phyloP scores from a whole-genome alignment of 2,113 vertebrate genomes.

The Nibea albiflora region DNA sequence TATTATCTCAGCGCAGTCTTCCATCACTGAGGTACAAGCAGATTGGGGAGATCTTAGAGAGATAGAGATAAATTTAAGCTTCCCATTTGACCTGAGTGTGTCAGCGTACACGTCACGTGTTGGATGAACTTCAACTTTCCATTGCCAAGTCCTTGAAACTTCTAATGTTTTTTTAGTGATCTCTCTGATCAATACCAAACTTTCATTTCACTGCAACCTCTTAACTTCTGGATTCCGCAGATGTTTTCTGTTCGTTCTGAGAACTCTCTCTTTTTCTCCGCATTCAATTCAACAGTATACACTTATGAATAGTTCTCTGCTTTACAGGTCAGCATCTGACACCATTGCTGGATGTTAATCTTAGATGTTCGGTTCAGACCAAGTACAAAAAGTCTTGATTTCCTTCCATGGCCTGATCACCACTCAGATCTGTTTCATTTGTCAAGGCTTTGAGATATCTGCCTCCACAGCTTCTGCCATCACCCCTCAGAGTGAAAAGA shows the following conservation, averaged over 20 bases:
- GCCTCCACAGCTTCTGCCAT: neutral
- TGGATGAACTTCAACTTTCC: constrained; percentile 48
- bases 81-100: constrained; percentile 14
- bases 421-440: constrained; percentile 9
- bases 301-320: neutral
- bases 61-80: constrained; percentile 30
- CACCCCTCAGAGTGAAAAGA: neutral
- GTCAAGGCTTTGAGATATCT: neutral
- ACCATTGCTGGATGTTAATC: neutral
- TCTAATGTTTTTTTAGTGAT: constrained; percentile 31
- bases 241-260: constrained; percentile 32
- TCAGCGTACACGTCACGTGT: neutral
- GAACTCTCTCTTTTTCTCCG: constrained; percentile 22
- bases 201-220: constrained; percentile 21
- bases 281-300: constrained; percentile 7
- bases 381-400: neutral
- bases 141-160: constrained; percentile 50
- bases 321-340: constrained; percentile 5
- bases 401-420: neutral
- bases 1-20: constrained; percentile 30
- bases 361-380: neutral
- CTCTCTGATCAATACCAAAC: constrained; percentile 49
- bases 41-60: neutral
- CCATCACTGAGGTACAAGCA: constrained; percentile 31
- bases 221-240: constrained; percentile 38